Evolutionary conservation across 2,888 invertebrate genomes (phyloP), one percentile per base, ranked within the genome.

Genomic region (Drosophila pseudotalamancana): DNA sequence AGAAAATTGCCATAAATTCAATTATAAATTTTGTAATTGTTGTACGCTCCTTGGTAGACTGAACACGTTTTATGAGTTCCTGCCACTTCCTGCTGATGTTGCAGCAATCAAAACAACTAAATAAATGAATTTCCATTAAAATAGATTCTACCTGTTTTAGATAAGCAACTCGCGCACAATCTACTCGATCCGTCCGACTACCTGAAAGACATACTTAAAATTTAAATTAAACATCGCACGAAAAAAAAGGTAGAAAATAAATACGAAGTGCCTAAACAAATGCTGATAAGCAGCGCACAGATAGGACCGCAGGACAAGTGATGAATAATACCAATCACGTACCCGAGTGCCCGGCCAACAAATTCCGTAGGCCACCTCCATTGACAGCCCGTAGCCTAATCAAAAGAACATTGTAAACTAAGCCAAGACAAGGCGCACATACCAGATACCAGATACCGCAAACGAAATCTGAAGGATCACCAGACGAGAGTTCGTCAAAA

Each of bases 311-410:
- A 84, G 77, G 77, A 69, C 81, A 74, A 85, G 74, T 82, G 76
- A 88, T 88, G 88, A 88, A 88, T 88, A 88, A 88, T 88, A 88
- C 88, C 83, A 88, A 88, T 85, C 88, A 87, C 87, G 86, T 87
- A 77, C 49, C 25, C 48, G 40, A 29, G 23, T 62, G n/a, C 29
- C 9, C 16, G 23, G 37, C 9, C 3, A 25, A 21, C 42, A 4
- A 18, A 21, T 21, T 12, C 25, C 23, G 25, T 4, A 18, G 69
- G 69, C 73, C 72, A 72, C 73, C 72, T 60, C 23, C 50, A 68
- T 29, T 46, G 71, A 32, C 43, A 53, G 29, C 34, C 39, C 42
- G 40, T 12, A 23, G 75, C 61, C 86, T 77, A 83, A 86, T 83
- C 84, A 86, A 80, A 80, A 78, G 73, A 68, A 71, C 65, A 83